Conservation (phyloP, 2,797 vertebrate genomes). For the Enteromius afrohamiltoni region DNA sequence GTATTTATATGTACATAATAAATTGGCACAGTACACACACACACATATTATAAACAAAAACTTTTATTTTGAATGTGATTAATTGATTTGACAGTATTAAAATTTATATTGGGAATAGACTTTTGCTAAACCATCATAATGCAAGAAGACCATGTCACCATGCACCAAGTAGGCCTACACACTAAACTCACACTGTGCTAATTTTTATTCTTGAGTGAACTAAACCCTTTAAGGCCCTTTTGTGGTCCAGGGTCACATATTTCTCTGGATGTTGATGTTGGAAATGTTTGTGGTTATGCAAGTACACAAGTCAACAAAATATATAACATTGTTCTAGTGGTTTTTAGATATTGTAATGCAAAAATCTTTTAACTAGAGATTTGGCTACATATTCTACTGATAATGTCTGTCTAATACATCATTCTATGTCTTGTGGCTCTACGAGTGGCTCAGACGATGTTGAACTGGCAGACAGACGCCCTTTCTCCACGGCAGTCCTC, state of each 20-base stretch:
- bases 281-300: background rate
- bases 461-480: slow-evolving; percentile 94
- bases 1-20: no score
- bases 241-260: background rate
- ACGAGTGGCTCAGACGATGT: slow-evolving; percentile 80
- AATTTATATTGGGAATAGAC: background rate
- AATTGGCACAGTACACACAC: no score
- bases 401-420: background rate
- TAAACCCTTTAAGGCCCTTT: no score
- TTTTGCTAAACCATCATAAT: background rate
- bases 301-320: background rate
- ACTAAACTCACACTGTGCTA: background rate
- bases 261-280: background rate
- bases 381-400: background rate
- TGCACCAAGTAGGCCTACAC: background rate
- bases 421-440: background rate
- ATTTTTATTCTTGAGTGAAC: no score
- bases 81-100: background rate
- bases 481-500: slow-evolving; percentile 84
- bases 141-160: background rate
- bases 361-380: background rate
- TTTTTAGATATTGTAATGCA: background rate
- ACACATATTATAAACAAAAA: no score
- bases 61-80: no score
- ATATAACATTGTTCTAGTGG: background rate